A percentile compares a stretch with the other conserved stretches of the same genome.
These are phyloP conservation scores for Cyclargus thomasi DNA, from an alignment of 1,140 invertebrate species.

Conservation along the genomic window DNA sequence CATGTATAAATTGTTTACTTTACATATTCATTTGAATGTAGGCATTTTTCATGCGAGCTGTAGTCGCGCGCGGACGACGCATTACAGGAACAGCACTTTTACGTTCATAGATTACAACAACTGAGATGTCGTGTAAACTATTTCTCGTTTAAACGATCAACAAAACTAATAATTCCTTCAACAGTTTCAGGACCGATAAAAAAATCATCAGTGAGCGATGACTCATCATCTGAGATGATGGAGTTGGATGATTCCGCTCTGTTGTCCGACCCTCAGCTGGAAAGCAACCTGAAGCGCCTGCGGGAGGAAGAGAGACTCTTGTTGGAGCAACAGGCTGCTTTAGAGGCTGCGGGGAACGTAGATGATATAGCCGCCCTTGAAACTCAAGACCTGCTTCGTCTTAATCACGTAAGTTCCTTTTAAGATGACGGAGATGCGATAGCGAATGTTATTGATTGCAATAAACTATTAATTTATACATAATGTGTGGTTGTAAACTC, in stretches of 20 bases:
- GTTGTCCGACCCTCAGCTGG: slow-evolving; percentile 79
- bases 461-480: background rate
- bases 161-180: background rate
- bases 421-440: background rate
- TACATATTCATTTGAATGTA: too few relatives aligned
- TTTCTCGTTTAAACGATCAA: background rate
- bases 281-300: slow-evolving; percentile 75
- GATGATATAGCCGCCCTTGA: slow-evolving; percentile 79
- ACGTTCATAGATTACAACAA: background rate
- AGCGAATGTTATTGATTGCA: background rate
- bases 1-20: too few relatives aligned
- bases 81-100: too few relatives aligned
- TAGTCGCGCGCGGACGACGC: too few relatives aligned
- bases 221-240: slow-evolving; percentile 96
- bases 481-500: background rate
- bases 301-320: slow-evolving; percentile 82
- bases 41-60: too few relatives aligned
- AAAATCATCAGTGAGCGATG: slow-evolving; percentile 92
- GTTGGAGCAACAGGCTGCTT: slow-evolving; percentile 45
- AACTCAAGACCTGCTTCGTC: slow-evolving; percentile 71
- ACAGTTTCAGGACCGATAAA: slow-evolving; percentile 82
- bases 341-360: slow-evolving; percentile 45
- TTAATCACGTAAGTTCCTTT: slow-evolving; percentile 47
- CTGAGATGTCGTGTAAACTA: background rate
- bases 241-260: slow-evolving; percentile 94